phyloP scores from a whole-genome alignment of 1,140 invertebrate species.

The Drosophila pseudoananassae region DNA sequence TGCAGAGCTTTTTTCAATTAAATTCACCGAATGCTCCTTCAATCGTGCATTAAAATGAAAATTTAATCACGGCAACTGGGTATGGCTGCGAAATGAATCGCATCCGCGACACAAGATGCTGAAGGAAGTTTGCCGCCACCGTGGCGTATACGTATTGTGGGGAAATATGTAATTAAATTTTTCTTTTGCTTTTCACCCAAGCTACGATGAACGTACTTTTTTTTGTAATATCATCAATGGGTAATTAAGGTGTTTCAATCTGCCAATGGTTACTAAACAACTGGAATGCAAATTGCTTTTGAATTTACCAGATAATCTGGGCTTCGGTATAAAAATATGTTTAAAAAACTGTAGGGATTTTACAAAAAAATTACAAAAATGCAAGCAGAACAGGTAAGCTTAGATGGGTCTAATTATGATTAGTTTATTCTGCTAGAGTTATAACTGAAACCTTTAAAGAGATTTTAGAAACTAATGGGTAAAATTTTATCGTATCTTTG shows the following conservation, averaged over 20 bases:
- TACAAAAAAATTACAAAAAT: too few species aligned
- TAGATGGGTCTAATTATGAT: background rate
- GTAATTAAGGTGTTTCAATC: conserved; percentile 1
- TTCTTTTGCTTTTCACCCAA: conserved; percentile 30
- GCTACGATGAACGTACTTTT: conserved; percentile 23
- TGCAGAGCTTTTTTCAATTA: conserved; percentile 73
- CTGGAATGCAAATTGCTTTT: conserved; percentile 5
- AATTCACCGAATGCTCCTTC: conserved; percentile 75
- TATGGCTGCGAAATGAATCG: conserved; percentile 42
- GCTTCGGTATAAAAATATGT: background rate
- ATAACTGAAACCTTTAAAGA: background rate
- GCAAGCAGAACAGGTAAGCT: background rate
- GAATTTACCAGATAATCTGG: background rate
- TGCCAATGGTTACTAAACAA: background rate
- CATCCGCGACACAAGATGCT: conserved; percentile 35
- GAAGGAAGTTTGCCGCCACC: conserved; percentile 19
- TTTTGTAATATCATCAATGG: conserved; percentile 15
- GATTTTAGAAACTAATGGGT: conserved; percentile 21
- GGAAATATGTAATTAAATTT: conserved; percentile 79
- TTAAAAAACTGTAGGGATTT: too few species aligned
- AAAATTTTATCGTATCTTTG: conserved; percentile 29
- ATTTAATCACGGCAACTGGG: conserved; percentile 70
- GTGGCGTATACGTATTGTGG: conserved; percentile 54
- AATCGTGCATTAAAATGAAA: conserved; percentile 82
- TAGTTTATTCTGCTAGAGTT: background rate